Evolutionary conservation across 53 echinoderm and acorn worm genomes (phyloP), one percentile per base, ranked within the genome.

Genomic region (Henricia sp.): DNA sequence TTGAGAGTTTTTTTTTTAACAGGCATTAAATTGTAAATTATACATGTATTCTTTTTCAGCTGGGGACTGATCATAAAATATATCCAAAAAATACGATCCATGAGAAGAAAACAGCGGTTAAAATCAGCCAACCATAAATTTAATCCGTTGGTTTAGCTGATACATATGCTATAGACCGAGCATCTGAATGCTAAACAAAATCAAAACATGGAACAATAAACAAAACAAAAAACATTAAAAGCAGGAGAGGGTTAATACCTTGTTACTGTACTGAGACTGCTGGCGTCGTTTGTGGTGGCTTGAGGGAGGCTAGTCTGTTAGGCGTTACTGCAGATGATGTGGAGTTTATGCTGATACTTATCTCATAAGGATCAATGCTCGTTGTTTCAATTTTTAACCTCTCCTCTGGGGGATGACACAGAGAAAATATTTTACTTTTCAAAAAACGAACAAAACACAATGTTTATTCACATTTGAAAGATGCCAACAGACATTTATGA

Each of bases 291-390:
- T 80, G 43, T 64, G 80, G 50, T 37, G 62, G 80, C 80, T 80
- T 52, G 83, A 83, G 53, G 54, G 83, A 83, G 65, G 88, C 83
- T 34, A 85, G 82, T 77, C 88, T 68, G 9, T 88, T 86, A 4
- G 93, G 91, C 8, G 96, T 91, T 1, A 87, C 77, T 12, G 69
- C 65, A 34, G 87, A 82, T 3, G 89, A 85, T 33, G 74, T 86
- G 20, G 54, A 55, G 37, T 90, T 84, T 20, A 88, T 33, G 9
- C 77, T 85, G 32, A 97, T 67, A 35, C 85, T 94, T 52, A 97
- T 90, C 82, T 97, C 94, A 77, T 78, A 97, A 0, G 97, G 97
- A 72, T 97, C 97, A 9, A 70, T 83, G 20, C 50, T 58, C 43
- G 71, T 88, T 0, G 89, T 92, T 27, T 90, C 68, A 78, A 97